phyloP scores from a whole-genome alignment of 2,113 vertebrate species.

The Pollimyrus isidori region DNA sequence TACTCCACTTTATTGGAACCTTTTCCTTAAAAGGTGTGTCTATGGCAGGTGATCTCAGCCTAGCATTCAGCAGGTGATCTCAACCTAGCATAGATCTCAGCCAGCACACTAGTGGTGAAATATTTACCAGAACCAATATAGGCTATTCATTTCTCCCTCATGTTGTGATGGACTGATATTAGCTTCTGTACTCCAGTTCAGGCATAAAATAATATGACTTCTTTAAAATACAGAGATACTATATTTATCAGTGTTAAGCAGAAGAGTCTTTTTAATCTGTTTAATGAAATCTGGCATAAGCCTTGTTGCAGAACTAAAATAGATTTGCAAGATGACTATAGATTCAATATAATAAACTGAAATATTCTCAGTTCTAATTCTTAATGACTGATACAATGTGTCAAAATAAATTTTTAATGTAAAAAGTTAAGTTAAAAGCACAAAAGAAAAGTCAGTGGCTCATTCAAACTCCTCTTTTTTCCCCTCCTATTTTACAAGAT shows the following conservation, averaged over 20 bases:
- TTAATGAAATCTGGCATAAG: slow-evolving; percentile 19
- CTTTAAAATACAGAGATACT: slow-evolving; percentile 2
- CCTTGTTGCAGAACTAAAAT: slow-evolving; percentile 23
- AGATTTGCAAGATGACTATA: neutral
- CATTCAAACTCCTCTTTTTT: neutral
- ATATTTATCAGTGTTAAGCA: slow-evolving; percentile 32
- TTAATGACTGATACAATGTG: neutral
- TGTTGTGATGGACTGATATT: neutral
- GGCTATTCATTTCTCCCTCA: neutral
- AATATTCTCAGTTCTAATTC: neutral
- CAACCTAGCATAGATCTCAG: neutral
- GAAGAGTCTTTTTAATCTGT: slow-evolving; percentile 12
- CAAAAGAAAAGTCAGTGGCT: neutral
- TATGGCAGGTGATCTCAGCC: neutral
- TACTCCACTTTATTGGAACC: neutral
- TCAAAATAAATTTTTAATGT: neutral
- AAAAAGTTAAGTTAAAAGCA: neutral
- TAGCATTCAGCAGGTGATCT: neutral
- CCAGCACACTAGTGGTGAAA: neutral
- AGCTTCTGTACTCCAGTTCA: neutral
- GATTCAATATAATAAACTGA: neutral
- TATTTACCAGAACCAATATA: neutral
- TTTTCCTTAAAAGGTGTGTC: neutral
- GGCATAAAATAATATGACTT: neutral
- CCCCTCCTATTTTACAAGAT: neutral